A percentile compares a stretch with the other conserved stretches of the same genome.
Conservation (phyloP, 2,888 invertebrate genomes). For the Netelia melanura region DNA sequence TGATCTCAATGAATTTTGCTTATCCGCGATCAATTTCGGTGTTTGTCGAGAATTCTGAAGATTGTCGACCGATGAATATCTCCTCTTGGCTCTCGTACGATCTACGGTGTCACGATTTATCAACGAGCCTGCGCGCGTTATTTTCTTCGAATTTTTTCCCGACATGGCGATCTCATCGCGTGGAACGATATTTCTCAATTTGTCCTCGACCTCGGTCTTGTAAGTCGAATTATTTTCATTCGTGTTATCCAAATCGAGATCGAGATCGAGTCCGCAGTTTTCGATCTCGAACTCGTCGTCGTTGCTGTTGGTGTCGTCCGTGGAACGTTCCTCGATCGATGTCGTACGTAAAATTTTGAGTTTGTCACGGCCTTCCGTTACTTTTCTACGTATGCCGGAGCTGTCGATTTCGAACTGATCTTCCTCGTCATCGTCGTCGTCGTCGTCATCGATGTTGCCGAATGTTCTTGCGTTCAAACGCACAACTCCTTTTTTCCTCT, state of each 20-base stretch:
- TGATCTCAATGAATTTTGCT: slow-evolving; percentile 72
- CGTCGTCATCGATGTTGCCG: slow-evolving; percentile 67
- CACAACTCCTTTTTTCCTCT: slow-evolving; percentile 69
- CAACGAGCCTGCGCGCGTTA: slow-evolving; percentile 79
- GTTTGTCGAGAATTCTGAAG: slow-evolving; percentile 76
- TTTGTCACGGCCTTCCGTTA: slow-evolving; percentile 13
- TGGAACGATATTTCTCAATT: slow-evolving; percentile 49
- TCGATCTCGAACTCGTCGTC: slow-evolving; percentile 78
- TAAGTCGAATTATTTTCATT: slow-evolving; percentile 52
- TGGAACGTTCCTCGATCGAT: slow-evolving; percentile 68
- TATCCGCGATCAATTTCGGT: slow-evolving; percentile 66
- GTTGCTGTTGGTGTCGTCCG: slow-evolving; percentile 69
- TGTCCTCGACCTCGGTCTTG: slow-evolving; percentile 62
- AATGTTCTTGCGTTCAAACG: slow-evolving; percentile 62
- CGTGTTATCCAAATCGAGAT: slow-evolving; percentile 63
- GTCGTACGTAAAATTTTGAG: slow-evolving; percentile 31
- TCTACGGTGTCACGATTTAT: slow-evolving; percentile 70
- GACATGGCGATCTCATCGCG: slow-evolving; percentile 68
- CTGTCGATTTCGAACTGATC: slow-evolving; percentile 48
- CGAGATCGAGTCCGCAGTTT: slow-evolving; percentile 78
- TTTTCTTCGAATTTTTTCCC: slow-evolving; percentile 72
- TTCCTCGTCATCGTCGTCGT: slow-evolving; percentile 65
- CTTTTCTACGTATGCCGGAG: slow-evolving; percentile 20
- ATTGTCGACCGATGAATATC: slow-evolving; percentile 83
- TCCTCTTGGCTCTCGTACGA: slow-evolving; percentile 76